These are phyloP conservation scores for Malthinus seriepunctatus DNA, from an alignment of 2,888 invertebrate genomes.

Conservation along the genomic window DNA sequence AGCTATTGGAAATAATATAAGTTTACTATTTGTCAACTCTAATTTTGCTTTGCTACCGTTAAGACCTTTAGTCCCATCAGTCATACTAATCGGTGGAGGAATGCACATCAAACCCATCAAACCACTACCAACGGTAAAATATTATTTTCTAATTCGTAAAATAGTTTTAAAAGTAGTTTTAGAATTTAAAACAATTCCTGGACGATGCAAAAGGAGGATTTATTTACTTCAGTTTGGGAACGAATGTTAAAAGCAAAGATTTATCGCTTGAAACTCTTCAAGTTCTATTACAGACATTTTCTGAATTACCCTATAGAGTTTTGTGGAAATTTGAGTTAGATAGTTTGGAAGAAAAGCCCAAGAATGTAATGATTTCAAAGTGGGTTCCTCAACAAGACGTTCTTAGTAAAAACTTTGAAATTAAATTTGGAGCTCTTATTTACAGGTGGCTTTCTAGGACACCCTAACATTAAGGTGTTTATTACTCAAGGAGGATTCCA, in stretches of 20 bases:
- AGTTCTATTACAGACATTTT: neutral
- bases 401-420: neutral
- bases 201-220: neutral
- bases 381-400: neutral
- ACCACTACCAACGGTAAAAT: neutral
- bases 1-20: neutral
- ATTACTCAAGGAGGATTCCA: constrained; percentile 36
- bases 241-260: neutral
- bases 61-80: neutral
- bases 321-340: neutral
- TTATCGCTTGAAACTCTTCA: neutral
- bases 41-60: neutral
- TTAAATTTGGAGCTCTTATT: no score
- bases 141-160: no score
- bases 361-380: neutral
- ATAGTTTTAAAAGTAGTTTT: neutral
- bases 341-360: neutral
- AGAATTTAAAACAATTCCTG: neutral
- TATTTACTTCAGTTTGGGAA: neutral
- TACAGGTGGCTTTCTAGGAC: constrained; percentile 12
- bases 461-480: constrained; percentile 32
- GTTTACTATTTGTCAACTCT: neutral
- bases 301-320: neutral
- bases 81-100: neutral
- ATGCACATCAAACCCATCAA: neutral